Evolutionary conservation across 2,797 vertebrate genomes (phyloP).

Genomic region (Coluber constrictor): DNA sequence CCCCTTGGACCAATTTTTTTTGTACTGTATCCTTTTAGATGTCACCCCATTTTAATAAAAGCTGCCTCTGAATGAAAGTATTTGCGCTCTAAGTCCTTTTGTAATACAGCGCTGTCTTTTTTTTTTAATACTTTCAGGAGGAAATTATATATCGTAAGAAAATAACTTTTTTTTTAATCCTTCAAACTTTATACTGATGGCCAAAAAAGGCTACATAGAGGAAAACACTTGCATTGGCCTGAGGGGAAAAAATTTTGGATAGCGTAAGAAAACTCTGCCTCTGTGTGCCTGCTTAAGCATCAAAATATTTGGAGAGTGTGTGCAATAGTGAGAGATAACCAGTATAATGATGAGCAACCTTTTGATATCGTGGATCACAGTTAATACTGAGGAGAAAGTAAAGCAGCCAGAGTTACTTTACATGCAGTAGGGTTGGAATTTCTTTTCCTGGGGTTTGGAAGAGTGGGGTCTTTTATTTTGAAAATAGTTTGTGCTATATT

Average conservation of each 20-base stretch:
- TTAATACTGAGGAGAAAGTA: background rate
- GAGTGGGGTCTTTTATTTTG: background rate
- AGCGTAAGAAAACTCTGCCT: background rate
- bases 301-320: background rate
- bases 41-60: constrained; percentile 97
- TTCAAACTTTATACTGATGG: background rate
- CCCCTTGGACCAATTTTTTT: constrained; percentile 79
- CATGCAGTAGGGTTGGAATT: background rate
- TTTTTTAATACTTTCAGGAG: background rate
- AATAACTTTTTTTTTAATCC: background rate
- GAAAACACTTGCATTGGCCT: background rate
- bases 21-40: constrained; percentile 82
- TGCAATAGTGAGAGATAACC: background rate
- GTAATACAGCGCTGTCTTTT: background rate
- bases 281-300: background rate
- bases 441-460: background rate
- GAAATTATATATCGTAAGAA: background rate
- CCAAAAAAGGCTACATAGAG: background rate
- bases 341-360: background rate
- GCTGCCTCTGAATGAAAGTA: constrained; percentile 68
- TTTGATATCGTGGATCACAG: background rate
- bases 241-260: background rate
- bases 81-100: constrained; percentile 10
- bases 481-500: background rate
- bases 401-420: background rate